Evolutionary conservation across 2,888 invertebrate genomes (phyloP).

Genomic region (Auanema freiburgensis): DNA sequence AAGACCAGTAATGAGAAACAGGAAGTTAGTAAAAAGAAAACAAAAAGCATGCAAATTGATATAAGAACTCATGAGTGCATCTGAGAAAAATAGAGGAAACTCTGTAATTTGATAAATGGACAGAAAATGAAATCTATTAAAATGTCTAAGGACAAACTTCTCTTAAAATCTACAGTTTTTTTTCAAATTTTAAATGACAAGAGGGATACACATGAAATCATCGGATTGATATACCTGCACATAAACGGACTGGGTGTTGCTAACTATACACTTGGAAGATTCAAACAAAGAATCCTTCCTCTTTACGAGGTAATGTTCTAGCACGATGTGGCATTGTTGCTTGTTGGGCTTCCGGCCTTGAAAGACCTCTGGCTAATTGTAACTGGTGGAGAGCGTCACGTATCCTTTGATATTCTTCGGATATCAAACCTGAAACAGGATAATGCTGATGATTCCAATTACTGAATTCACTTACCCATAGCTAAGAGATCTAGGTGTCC

Average conservation of each 20-base stretch:
- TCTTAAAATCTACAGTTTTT: background rate
- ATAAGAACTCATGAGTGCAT: background rate
- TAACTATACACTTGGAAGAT: background rate
- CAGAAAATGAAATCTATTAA: background rate
- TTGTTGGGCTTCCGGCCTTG: slow-evolving; percentile 7
- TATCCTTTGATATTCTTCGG: slow-evolving; percentile 22
- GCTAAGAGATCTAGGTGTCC: slow-evolving; percentile 20
- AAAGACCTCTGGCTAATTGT: slow-evolving; percentile 15
- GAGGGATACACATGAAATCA: slow-evolving; percentile 5
- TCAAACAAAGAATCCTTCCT: slow-evolving; percentile 23
- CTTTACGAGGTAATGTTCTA: slow-evolving; percentile 5
- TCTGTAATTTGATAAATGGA: background rate
- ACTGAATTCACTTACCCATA: slow-evolving; percentile 8
- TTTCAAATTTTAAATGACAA: background rate
- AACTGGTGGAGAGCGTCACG: slow-evolving; percentile 21
- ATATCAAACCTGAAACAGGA: slow-evolving; percentile 16
- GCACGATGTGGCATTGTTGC: slow-evolving; percentile 13
- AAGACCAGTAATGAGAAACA: no score
- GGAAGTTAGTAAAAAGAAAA: slow-evolving; percentile 3
- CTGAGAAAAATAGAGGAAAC: background rate
- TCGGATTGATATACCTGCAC: slow-evolving; percentile 4
- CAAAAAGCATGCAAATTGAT: slow-evolving; percentile 1
- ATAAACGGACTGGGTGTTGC: background rate
- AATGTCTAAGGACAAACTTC: background rate
- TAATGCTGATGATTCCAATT: background rate